phyloP scores from a whole-genome alignment of 2,797 vertebrate species.

The Ceryle rudis region DNA sequence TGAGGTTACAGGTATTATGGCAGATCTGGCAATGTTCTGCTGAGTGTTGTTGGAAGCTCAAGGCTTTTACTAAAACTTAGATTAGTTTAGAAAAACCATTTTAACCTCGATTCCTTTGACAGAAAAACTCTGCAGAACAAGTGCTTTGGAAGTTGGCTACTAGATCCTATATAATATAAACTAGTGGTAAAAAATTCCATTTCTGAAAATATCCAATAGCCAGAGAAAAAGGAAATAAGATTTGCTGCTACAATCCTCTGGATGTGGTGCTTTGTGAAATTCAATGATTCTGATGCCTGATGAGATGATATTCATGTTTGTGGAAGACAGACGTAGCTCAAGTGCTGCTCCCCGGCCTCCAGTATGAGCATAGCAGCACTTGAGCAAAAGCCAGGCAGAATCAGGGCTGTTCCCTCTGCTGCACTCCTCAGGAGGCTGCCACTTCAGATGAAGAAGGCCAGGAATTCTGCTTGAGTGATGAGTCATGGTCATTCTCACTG shows the following conservation, averaged over 20 bases:
- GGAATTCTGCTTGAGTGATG: neutral
- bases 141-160: neutral
- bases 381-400: neutral
- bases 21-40: neutral
- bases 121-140: neutral
- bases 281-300: neutral
- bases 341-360: neutral
- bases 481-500: neutral
- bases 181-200: neutral
- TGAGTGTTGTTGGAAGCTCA: neutral
- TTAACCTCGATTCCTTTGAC: neutral
- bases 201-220: neutral
- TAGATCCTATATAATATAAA: neutral
- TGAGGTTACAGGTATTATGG: neutral
- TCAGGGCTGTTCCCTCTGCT: neutral
- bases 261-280: neutral
- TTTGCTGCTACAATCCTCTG: neutral
- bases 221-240: neutral
- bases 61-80: neutral
- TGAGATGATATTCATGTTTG: neutral
- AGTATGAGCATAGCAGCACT: neutral
- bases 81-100: neutral
- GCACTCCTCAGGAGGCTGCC: neutral
- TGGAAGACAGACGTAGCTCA: neutral
- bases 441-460: neutral